These are phyloP conservation scores for Tympanoctomys barrerae DNA, from an alignment of 2,797 vertebrate species.

Conservation along the genomic window DNA sequence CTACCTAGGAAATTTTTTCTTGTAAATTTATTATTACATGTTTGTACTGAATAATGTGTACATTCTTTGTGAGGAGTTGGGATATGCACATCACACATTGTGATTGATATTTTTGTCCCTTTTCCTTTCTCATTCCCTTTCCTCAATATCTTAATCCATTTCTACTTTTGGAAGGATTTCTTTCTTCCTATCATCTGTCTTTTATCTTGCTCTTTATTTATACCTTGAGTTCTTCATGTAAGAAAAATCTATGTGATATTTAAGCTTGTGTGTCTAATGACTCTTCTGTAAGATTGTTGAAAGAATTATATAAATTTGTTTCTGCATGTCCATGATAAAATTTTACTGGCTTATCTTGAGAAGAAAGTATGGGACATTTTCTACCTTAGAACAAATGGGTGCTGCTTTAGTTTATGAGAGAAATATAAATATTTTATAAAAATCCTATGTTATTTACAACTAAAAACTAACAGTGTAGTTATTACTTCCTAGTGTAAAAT, in stretches of 20 bases:
- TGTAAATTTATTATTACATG: background rate
- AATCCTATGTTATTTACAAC: background rate
- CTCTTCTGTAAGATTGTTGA: background rate
- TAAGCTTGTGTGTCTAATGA: background rate
- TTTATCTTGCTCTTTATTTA: too few species aligned
- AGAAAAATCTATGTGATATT: too few species aligned
- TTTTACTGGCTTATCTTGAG: background rate
- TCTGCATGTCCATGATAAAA: background rate
- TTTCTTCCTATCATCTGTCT: too few species aligned
- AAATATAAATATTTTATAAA: slow-evolving; percentile 10
- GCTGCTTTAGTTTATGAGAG: background rate
- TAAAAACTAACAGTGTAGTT: background rate
- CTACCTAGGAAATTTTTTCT: background rate
- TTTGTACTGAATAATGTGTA: background rate
- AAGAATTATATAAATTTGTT: background rate
- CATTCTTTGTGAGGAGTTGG: background rate
- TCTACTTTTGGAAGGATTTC: too few species aligned
- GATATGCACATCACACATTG: background rate
- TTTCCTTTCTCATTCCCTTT: too few species aligned
- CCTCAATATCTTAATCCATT: background rate
- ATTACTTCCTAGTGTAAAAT: background rate
- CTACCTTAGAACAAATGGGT: background rate
- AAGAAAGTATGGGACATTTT: background rate
- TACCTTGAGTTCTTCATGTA: too few species aligned
- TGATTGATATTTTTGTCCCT: background rate